Evolutionary conservation across 2,113 vertebrate genomes (phyloP).

Genomic region (Apodemus speciosus): DNA sequence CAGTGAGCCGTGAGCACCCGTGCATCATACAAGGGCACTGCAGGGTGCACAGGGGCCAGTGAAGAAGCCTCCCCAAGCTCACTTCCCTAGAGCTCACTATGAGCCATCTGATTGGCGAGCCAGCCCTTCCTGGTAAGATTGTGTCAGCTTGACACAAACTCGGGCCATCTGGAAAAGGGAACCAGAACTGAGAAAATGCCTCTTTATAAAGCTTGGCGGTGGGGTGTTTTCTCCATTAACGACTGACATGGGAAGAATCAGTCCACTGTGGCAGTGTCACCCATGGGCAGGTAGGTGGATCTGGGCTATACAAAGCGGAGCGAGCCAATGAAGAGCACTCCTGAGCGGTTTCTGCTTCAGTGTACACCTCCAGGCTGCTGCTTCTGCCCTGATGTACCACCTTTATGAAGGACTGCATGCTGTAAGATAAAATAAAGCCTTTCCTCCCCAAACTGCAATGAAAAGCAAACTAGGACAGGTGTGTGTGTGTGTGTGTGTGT

Average conservation of each 20-base stretch:
- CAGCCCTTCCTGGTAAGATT: background rate
- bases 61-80: background rate
- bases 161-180: background rate
- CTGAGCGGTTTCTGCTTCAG: background rate
- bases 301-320: background rate
- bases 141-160: background rate
- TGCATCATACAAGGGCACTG: background rate
- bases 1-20: background rate
- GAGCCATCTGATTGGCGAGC: background rate
- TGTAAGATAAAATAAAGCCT: background rate
- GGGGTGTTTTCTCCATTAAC: background rate
- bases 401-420: background rate
- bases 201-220: background rate
- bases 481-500: background rate
- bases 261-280: background rate
- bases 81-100: background rate
- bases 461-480: background rate
- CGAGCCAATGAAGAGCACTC: background rate
- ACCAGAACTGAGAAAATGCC: background rate
- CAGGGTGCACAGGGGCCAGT: too few relatives aligned
- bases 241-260: background rate
- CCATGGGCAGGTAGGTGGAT: background rate
- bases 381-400: background rate
- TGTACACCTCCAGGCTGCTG: background rate
- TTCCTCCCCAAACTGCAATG: background rate